Percentiles rank a stretch among this genome's conserved stretches.
phyloP scores from a whole-genome alignment of 2,888 invertebrate genomes.

The Acanthosepion esculentum region DNA sequence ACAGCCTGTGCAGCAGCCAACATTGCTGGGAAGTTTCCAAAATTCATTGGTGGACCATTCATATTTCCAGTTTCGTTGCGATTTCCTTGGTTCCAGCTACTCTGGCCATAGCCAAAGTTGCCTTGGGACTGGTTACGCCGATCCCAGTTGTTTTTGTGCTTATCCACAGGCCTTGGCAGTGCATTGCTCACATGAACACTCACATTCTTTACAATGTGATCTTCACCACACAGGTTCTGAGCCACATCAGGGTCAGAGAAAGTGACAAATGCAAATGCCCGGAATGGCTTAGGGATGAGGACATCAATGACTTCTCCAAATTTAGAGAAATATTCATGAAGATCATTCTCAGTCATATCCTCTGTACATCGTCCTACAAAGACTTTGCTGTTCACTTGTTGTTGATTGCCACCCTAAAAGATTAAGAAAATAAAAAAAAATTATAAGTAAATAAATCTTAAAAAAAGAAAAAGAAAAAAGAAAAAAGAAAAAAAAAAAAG shows the following conservation, averaged over 20 bases:
- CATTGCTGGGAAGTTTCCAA: constrained; percentile 70
- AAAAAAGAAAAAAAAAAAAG: no score
- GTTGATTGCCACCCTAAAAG: constrained; percentile 54
- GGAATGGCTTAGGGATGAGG: constrained; percentile 93
- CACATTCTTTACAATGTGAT: constrained; percentile 92
- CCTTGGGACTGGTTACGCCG: constrained; percentile 49
- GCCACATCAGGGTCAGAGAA: constrained; percentile 92
- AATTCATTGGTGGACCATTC: constrained; percentile 52
- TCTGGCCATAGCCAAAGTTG: constrained; percentile 51
- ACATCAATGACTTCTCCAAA: constrained; percentile 95
- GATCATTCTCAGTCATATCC: constrained; percentile 89
- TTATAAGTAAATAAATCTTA: background rate
- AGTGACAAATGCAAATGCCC: constrained; percentile 84
- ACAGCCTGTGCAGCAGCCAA: constrained; percentile 70
- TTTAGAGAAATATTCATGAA: constrained; percentile 86
- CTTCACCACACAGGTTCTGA: constrained; percentile 90
- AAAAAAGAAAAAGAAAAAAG: background rate
- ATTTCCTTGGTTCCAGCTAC: constrained; percentile 41
- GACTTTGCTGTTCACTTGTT: constrained; percentile 81
- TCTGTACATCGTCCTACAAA: constrained; percentile 94
- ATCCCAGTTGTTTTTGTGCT: constrained; percentile 50
- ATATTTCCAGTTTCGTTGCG: constrained; percentile 43
- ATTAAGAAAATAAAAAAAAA: background rate
- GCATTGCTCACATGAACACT: constrained; percentile 77
- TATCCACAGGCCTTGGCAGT: constrained; percentile 58